A percentile compares a stretch with the other conserved stretches of the same genome.
Evolutionary conservation across 2,888 invertebrate species (phyloP).

Genomic region (Lasioglossum marginatum): DNA sequence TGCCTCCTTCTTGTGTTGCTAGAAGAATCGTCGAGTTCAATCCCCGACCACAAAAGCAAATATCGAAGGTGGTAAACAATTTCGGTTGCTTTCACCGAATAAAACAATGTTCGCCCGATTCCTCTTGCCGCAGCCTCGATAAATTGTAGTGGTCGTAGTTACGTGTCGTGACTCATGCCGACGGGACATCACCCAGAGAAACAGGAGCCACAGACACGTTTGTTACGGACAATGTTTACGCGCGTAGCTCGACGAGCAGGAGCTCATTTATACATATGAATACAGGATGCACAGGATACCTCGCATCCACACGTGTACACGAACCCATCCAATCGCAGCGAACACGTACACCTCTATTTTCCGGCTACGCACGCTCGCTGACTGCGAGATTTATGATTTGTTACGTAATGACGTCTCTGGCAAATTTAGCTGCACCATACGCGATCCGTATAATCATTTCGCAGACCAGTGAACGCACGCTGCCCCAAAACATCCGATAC

Average conservation of each 20-base stretch:
- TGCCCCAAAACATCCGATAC: slow-evolving; percentile 63
- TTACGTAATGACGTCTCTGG: slow-evolving; percentile 63
- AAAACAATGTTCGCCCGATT: slow-evolving; percentile 26
- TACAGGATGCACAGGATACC: slow-evolving; percentile 8
- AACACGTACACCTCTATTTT: slow-evolving; percentile 52
- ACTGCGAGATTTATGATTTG: slow-evolving; percentile 65
- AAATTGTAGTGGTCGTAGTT: slow-evolving; percentile 65
- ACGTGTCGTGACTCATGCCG: slow-evolving; percentile 66
- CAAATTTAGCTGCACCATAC: slow-evolving; percentile 49
- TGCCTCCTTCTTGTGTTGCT: slow-evolving; percentile 20
- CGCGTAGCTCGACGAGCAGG: neutral
- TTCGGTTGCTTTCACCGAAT: slow-evolving; percentile 33
- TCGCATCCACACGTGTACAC: neutral
- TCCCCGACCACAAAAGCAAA: neutral
- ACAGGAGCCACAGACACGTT: slow-evolving; percentile 19
- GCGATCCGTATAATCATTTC: slow-evolving; percentile 61
- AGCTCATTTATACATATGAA: neutral
- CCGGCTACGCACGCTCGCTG: slow-evolving; percentile 47
- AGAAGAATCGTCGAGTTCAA: neutral
- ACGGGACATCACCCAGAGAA: slow-evolving; percentile 55
- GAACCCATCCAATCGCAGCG: slow-evolving; percentile 33
- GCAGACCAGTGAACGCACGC: slow-evolving; percentile 63
- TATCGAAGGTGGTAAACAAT: neutral
- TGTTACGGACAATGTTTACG: slow-evolving; percentile 28
- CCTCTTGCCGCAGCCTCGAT: slow-evolving; percentile 51